Base-by-base conservation (phyloP, 2,888 invertebrate genomes). In the Macropis europaea region DNA sequence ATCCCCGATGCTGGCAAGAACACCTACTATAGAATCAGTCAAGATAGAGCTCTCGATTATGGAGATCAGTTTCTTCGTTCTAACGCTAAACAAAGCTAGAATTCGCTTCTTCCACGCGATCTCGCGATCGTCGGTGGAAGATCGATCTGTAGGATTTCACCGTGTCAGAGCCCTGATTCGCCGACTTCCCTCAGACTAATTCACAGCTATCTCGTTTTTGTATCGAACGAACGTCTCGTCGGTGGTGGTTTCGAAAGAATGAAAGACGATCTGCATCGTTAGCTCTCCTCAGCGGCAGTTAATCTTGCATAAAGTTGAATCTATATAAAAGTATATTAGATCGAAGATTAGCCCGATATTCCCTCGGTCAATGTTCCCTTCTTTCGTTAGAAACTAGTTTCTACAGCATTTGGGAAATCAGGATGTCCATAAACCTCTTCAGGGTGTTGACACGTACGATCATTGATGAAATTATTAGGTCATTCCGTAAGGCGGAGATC, bases 261-360 rank as follows among this genome's bases (percentile, higher is more conserved):
- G 60, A 71, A 67, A 50, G 54, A 71, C 47, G 50, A 38, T 7
- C 59, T 4, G 40, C 7, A 13, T 52, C 66, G 52, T 66, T 66
- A 38, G 53, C 24, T 3, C 47, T 34, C 17, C 28, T 17, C 28
- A 11, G 17, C 34, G n/a, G 40, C 36, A 7, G 22, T 50, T 54
- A 60, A 54, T 43, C 54, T 60, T 71, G 48, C 48, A n/a, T 52
- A 59, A 60, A 30, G 32, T 50, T 38, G 52, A 67, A 67, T 66
- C 52, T 38, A n/a, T n/a, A n/a, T n/a, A 30, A 3, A 45, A 53
- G 48, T n/a, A 50, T 68, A 56, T 52, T 54, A 15, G 50, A 67
- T 60, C 24, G 13, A 67, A 43, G 53, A 60, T 60, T 34, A 24
- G 30, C 17, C 30, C 2, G 48, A 50, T 56, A 48, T 22, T 15